Evolutionary conservation across 2,113 vertebrate species (phyloP), one percentile per base, ranked within the genome.

Genomic region (Amphilophus citrinellus): DNA sequence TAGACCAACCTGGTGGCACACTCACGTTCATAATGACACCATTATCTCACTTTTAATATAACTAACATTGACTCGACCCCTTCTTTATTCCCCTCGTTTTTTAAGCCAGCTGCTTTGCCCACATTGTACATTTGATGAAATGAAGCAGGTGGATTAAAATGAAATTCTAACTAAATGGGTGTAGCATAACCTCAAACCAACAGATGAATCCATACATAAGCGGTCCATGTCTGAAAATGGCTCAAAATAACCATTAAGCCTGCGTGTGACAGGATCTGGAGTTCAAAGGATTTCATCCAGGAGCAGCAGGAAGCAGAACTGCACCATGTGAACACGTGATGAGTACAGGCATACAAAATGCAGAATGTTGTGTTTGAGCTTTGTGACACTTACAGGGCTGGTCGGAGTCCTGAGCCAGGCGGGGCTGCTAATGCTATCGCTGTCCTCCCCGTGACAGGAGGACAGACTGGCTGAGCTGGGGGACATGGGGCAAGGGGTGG

Each of bases 381-480:
- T 76, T 58, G 88, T 8, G 76, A 83, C 86, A 91, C 98, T 98
- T 97, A 99, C 97, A 94, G 97, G 97, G 95, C 97, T 99, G 95
- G 97, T 97, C 82, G 97, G 97, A 90, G 97, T 98, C 97, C 97
- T 98, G 96, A 97, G 97, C 97, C 98, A 98, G 96, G 96, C 96
- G 87, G 97, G 97, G 96, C 97, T 97, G 96, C 97, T 98, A 95
- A 98, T 97, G 97, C 97, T 97, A 95, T 98, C 97, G 62, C 97
- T 97, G 93, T 98, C 97, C 95, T 98, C 97, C 91, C 97, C 97
- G 90, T 97, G 97, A 96, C 96, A 97, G 90, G 97, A 98, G 95
- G 97, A 98, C 96, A 98, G 96, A 95, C 97, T 97, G 96, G 97
- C 97, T 91, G 97, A 97, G 95, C 97, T 97, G 96, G 98, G 98